Percentiles rank a stretch among this genome's conserved stretches.
These are phyloP conservation scores for Charanyca ferruginea DNA, from an alignment of 2,888 invertebrate species.

Conservation along the genomic window DNA sequence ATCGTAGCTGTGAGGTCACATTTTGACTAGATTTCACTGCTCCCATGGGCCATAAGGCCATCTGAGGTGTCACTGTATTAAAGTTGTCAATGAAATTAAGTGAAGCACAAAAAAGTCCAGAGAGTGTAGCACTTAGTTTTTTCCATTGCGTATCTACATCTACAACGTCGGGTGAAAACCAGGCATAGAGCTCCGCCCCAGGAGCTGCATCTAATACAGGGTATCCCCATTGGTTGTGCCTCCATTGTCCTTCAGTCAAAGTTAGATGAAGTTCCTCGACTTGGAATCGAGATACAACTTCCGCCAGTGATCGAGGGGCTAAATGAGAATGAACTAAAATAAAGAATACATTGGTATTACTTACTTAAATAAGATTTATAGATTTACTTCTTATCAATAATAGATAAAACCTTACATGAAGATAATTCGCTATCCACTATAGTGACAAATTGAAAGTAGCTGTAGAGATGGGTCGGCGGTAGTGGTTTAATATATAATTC, in stretches of 20 bases:
- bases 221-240: constrained; percentile 98
- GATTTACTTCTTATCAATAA: constrained; percentile 1
- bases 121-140: constrained; percentile 96
- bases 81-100: constrained; percentile 97
- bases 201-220: constrained; percentile 97
- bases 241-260: constrained; percentile 98
- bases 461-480: constrained; percentile 95
- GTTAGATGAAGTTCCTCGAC: constrained; percentile 97
- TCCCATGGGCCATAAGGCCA: constrained; percentile 95
- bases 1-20: constrained; percentile 92
- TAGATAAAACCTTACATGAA: constrained; percentile 90
- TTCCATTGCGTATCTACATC: constrained; percentile 97
- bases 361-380: background rate
- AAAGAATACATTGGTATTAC: constrained; percentile 4
- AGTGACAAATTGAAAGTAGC: constrained; percentile 97
- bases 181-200: constrained; percentile 98
- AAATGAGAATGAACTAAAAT: constrained; percentile 94
- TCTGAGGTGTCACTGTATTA: constrained; percentile 96
- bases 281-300: constrained; percentile 95
- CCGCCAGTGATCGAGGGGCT: constrained; percentile 97
- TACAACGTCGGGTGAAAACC: constrained; percentile 94
- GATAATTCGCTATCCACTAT: constrained; percentile 92
- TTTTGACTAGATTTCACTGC: constrained; percentile 87
- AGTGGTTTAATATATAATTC: constrained; percentile 97
- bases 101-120: constrained; percentile 99